Base-by-base conservation (phyloP, 2,888 invertebrate genomes). In the Seira sanloemensis region DNA sequence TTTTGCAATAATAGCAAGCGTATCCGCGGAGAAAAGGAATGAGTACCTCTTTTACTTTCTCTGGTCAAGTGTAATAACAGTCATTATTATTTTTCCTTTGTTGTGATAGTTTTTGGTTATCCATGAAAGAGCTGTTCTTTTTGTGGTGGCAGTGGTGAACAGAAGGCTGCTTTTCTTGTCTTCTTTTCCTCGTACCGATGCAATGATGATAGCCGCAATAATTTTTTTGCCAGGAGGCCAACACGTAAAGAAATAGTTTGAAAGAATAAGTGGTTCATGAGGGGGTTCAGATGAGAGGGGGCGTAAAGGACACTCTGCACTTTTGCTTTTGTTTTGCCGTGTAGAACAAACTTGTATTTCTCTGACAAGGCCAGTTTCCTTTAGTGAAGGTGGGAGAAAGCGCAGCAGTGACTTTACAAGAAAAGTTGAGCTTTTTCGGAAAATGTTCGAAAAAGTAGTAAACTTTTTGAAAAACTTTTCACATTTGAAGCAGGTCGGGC, bases 401-500 rank as follows among this genome's bases (percentile, higher is more conserved):
- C n/a, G n/a, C n/a, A n/a, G n/a, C n/a, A n/a, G n/a, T n/a, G n/a
- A n/a, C n/a, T n/a, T n/a, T n/a, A 75, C 74, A 81, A 74, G 68
- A 46, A 65, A 69, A 85, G 68, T 72, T n/a, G n/a, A n/a, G n/a
- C n/a, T n/a, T n/a, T n/a, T n/a, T n/a, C n/a, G n/a, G n/a, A n/a
- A n/a, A n/a, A n/a, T n/a, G n/a, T n/a, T n/a, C n/a, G n/a, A n/a
- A n/a, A 80, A 84, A 85, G 77, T 85, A 81, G 77, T 73, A 80
- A 81, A 85, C 85, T 85, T 73, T 58, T 66, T 26, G 27, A 25
- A 58, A 65, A 80, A 85, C 80, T 80, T 85, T 77, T 78, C 78
- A 85, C 85, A 85, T 83, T 83, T 83, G 65, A 83, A 83, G 83
- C 68, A 83, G 78, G 65, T 78, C 83, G 74, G n/a, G 78, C 50